Percentiles rank a stretch among this genome's conserved stretches.
These are phyloP conservation scores for Polietes domitor DNA, from an alignment of 2,888 invertebrate species.

Conservation along the genomic window DNA sequence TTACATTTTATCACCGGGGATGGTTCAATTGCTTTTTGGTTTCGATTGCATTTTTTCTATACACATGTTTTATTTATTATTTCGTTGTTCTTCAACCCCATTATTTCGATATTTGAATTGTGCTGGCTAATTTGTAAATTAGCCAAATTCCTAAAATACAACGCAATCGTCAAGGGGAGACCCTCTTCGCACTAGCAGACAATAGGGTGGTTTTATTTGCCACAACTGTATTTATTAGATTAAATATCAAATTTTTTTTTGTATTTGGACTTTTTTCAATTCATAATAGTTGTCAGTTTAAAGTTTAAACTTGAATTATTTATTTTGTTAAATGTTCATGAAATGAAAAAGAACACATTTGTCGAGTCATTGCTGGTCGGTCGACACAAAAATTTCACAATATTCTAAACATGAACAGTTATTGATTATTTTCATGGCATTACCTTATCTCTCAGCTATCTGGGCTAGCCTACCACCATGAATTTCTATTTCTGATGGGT, in stretches of 20 bases:
- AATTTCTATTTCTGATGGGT: no score
- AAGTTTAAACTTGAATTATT: no score
- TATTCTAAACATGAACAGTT: neutral
- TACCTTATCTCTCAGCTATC: neutral
- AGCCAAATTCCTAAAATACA: slow-evolving; percentile 41
- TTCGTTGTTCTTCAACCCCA: slow-evolving; percentile 9
- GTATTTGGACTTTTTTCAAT: no score
- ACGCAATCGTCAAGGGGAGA: neutral
- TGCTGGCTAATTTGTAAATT: slow-evolving; percentile 48
- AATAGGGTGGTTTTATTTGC: no score
- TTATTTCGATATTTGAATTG: slow-evolving; percentile 4
- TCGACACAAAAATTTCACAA: neutral
- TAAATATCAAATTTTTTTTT: no score
- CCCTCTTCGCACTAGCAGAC: no score
- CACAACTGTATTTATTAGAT: no score
- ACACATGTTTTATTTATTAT: slow-evolving; percentile 36
- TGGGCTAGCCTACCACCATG: neutral
- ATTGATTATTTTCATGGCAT: neutral
- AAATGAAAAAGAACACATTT: no score
- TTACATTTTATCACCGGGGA: neutral
- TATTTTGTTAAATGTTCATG: no score
- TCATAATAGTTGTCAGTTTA: no score
- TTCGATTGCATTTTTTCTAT: slow-evolving; percentile 21
- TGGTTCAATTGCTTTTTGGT: neutral
- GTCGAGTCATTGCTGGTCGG: no score